Percentiles rank a stretch among this genome's conserved stretches.
Conservation (phyloP, 2,113 vertebrate species). For the Desmodus rotundus region DNA sequence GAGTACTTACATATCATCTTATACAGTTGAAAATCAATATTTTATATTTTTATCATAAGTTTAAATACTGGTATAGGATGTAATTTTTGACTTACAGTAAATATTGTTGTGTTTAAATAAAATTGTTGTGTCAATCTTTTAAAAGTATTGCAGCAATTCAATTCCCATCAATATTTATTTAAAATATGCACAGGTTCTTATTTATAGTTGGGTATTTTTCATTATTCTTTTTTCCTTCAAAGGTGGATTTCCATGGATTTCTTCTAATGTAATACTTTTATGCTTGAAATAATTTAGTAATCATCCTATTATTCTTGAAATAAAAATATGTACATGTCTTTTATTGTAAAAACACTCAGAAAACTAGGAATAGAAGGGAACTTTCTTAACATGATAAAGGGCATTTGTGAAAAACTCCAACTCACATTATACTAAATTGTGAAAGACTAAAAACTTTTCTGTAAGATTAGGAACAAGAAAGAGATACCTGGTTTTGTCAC, state of each 20-base stretch:
- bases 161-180: not conserved
- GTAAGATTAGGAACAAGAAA: not conserved
- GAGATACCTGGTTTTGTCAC: not conserved
- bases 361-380: not conserved
- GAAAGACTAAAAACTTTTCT: not conserved
- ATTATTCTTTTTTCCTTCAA: not conserved
- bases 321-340: not conserved
- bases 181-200: not conserved
- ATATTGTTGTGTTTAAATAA: not conserved
- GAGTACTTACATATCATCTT: not conserved
- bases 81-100: not conserved
- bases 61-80: not conserved
- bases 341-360: not conserved
- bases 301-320: not conserved
- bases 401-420: not conserved
- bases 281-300: not conserved
- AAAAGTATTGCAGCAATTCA: not conserved
- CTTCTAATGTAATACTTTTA: not conserved
- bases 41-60: not conserved
- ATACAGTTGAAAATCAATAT: not conserved
- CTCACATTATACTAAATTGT: not conserved
- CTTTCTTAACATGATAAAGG: not conserved
- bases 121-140: not conserved
- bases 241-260: not conserved
- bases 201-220: not conserved